Evolutionary conservation across 1,140 invertebrate species (phyloP).

Genomic region (Heterodera schachtii): DNA sequence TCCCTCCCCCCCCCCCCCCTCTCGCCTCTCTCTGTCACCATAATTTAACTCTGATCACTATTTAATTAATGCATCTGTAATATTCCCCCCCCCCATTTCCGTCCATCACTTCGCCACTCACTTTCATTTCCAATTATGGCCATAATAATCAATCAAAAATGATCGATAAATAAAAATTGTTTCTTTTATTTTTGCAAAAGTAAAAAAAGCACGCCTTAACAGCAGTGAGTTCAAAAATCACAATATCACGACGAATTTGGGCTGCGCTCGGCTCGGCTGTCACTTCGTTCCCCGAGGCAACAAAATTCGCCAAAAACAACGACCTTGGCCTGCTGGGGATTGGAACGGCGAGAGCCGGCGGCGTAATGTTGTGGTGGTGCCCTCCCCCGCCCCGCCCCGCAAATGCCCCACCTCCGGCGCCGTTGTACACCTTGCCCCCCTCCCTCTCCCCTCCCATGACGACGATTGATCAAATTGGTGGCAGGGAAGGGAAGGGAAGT

Average conservation of each 20-base stretch:
- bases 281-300: not conserved
- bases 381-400: too few relatives aligned
- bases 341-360: not conserved
- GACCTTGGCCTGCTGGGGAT: not conserved
- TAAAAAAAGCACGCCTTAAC: not conserved
- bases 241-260: not conserved
- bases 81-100: not conserved
- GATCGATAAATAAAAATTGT: not conserved
- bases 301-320: conserved; percentile 1
- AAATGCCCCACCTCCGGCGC: too few relatives aligned
- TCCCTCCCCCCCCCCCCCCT: not conserved
- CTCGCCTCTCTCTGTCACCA: not conserved
- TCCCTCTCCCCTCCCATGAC: not conserved
- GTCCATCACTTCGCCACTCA: not conserved
- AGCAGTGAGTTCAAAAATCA: not conserved
- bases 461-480: too few relatives aligned
- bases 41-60: not conserved
- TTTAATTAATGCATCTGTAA: not conserved
- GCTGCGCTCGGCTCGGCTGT: too few relatives aligned
- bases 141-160: not conserved
- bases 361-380: not conserved
- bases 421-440: not conserved
- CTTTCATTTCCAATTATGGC: not conserved
- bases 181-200: not conserved
- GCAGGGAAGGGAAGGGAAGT: too few relatives aligned